Evolutionary conservation across 1,140 invertebrate species (phyloP).

Genomic region (Euglossa dilemma): DNA sequence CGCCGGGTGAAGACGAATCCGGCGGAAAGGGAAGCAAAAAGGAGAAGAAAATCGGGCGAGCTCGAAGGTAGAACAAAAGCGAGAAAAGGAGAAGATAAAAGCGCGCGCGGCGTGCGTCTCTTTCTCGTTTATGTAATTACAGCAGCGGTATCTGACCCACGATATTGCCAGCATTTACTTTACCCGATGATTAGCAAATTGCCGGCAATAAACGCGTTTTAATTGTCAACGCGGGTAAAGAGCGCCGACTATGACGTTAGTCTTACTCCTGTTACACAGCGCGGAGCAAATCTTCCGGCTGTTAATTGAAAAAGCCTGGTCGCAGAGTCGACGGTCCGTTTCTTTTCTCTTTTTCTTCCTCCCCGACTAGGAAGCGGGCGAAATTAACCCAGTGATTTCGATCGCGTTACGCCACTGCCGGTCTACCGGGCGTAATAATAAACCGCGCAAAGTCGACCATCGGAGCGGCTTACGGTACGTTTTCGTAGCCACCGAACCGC

Average conservation of each 20-base stretch:
- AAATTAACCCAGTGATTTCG: neutral
- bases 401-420: too few species aligned
- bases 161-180: slow-evolving; percentile 16
- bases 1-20: slow-evolving; percentile 60
- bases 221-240: slow-evolving; percentile 16
- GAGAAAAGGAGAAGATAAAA: neutral
- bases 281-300: neutral
- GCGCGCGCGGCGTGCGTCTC: neutral
- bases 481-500: neutral
- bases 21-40: slow-evolving; percentile 43
- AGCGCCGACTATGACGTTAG: neutral
- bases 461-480: neutral
- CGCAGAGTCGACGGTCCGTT: too few species aligned
- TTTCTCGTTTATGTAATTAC: slow-evolving; percentile 39
- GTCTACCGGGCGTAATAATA: too few species aligned
- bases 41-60: slow-evolving; percentile 23
- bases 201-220: slow-evolving; percentile 33
- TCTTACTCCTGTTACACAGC: neutral
- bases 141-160: slow-evolving; percentile 10
- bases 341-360: too few species aligned
- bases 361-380: neutral
- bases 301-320: slow-evolving; percentile 4
- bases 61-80: neutral
- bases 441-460: too few species aligned
- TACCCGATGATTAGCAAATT: slow-evolving; percentile 40